Evolutionary conservation across 1,140 invertebrate genomes (phyloP).

Genomic region (Batillaria attramentaria): DNA sequence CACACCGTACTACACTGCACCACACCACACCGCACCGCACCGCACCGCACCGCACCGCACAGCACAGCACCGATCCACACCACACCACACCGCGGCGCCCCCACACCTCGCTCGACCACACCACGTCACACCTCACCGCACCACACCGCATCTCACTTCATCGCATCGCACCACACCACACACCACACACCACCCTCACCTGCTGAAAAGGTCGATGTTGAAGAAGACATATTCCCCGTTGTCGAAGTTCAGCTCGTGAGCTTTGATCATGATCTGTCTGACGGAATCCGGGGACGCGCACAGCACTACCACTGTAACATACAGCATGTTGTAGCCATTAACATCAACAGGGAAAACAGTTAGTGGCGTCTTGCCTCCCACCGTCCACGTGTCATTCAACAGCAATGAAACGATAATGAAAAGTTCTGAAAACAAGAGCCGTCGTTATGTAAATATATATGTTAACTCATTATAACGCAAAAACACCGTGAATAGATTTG

Average conservation of each 20-base stretch:
- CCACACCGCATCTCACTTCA: background rate
- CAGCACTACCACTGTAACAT: slow-evolving; percentile 88
- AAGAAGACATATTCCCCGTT: slow-evolving; percentile 98
- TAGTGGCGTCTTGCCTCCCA: no score
- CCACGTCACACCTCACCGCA: background rate
- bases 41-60: slow-evolving; percentile 9
- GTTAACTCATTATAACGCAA: no score
- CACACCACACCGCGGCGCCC: background rate
- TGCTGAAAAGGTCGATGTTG: slow-evolving; percentile 95
- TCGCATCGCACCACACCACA: background rate
- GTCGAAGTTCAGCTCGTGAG: slow-evolving; percentile 73
- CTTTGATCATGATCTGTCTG: slow-evolving; percentile 71
- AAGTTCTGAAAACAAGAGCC: no score
- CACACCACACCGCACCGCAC: background rate
- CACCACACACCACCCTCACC: slow-evolving; percentile 79
- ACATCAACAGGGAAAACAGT: no score
- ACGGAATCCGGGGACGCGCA: slow-evolving; percentile 89
- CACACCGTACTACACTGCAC: background rate
- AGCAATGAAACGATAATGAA: no score
- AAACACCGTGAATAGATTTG: no score
- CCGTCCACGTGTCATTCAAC: no score
- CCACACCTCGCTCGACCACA: background rate
- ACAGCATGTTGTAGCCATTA: no score
- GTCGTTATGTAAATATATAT: no score
- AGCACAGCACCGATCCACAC: background rate